Conservation (phyloP, 2,113 vertebrate genomes). For the Pollimyrus isidori region DNA sequence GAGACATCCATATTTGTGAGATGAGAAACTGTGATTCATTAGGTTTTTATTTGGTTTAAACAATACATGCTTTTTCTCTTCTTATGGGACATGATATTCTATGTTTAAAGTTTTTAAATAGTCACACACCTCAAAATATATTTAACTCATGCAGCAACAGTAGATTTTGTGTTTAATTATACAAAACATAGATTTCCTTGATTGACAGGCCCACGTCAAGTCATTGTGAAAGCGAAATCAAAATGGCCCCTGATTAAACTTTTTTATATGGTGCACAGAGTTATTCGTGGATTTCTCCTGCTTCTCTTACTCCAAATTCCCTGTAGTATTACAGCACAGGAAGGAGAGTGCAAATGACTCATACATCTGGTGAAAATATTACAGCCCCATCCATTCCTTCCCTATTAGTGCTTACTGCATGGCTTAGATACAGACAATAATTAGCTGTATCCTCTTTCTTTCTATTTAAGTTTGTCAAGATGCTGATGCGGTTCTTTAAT, state of each 20-base stretch:
- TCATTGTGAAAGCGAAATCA: not conserved
- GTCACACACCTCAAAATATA: not conserved
- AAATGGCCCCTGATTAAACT: not conserved
- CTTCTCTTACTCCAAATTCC: not conserved
- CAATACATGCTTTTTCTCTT: conserved; percentile 42
- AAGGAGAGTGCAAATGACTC: conserved; percentile 9
- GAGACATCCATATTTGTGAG: conserved; percentile 50
- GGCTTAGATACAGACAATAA: not conserved
- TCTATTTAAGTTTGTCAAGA: not conserved
- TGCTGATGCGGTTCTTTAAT: not conserved
- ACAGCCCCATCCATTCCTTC: not conserved
- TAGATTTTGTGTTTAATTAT: not conserved
- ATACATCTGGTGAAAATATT: not conserved
- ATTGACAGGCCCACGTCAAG: not conserved
- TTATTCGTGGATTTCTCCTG: not conserved
- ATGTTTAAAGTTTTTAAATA: not conserved
- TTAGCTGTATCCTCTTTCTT: not conserved
- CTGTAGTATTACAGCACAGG: not conserved
- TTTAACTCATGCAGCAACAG: not conserved
- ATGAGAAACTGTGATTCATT: conserved; percentile 55
- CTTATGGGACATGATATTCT: conserved; percentile 11
- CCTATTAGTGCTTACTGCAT: not conserved
- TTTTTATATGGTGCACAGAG: not conserved
- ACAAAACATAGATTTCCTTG: not conserved
- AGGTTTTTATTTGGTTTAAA: conserved; percentile 31